These are phyloP conservation scores for Xenopus petersii DNA, from an alignment of 2,797 vertebrate genomes.

Conservation along the genomic window DNA sequence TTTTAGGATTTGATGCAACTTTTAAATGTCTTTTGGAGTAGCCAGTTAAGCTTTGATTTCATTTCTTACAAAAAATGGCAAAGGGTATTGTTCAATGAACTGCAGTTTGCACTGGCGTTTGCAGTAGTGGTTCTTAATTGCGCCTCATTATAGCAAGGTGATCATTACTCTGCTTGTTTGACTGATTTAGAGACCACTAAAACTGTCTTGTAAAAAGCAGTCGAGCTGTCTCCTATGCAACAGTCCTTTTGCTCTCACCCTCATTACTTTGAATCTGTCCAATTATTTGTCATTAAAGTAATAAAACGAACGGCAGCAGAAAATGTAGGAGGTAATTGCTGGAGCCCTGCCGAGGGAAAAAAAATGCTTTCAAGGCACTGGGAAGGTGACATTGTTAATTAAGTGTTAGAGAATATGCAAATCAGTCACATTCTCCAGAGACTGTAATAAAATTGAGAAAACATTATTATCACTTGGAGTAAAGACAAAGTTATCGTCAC, in stretches of 20 bases:
- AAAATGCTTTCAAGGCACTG: slow-evolving; percentile 68
- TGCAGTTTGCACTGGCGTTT: slow-evolving; percentile 69
- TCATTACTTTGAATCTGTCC: slow-evolving; percentile 81
- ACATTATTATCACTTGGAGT: slow-evolving; percentile 66
- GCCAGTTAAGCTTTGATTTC: too few species aligned
- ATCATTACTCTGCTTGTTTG: slow-evolving; percentile 80
- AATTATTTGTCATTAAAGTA: slow-evolving; percentile 85
- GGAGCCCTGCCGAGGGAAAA: slow-evolving; percentile 63
- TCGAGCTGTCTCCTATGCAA: slow-evolving; percentile 65
- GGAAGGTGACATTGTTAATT: slow-evolving; percentile 76
- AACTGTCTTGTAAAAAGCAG: slow-evolving; percentile 76
- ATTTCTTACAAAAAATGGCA: slow-evolving; percentile 47
- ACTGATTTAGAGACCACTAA: slow-evolving; percentile 82
- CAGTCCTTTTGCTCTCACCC: slow-evolving; percentile 73
- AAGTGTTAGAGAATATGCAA: slow-evolving; percentile 76
- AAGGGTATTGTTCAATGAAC: slow-evolving; percentile 76
- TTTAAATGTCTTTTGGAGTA: too few species aligned
- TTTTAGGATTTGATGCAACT: too few species aligned
- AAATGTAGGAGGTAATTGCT: slow-evolving; percentile 75
- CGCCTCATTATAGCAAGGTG: slow-evolving; percentile 75
- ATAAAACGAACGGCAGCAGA: slow-evolving; percentile 74
- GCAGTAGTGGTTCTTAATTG: slow-evolving; percentile 75
- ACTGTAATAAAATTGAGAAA: slow-evolving; percentile 70
- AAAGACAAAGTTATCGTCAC: slow-evolving; percentile 54
- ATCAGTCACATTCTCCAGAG: slow-evolving; percentile 66